These are phyloP conservation scores for Spinibarbus caldwelli DNA, from an alignment of 2,797 vertebrate species.

Conservation along the genomic window DNA sequence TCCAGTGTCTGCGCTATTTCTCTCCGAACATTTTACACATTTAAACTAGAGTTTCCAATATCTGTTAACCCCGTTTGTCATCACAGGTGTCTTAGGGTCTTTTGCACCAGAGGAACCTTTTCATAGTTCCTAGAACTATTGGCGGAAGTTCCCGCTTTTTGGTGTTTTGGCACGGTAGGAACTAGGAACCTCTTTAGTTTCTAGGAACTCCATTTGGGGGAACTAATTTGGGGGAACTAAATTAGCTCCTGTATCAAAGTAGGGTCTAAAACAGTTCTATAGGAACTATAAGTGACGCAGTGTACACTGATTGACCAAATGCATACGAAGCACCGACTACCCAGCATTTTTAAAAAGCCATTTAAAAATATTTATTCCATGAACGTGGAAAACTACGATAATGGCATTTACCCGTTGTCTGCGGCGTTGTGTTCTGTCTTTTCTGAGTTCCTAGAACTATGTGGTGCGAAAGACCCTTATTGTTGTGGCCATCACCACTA, in stretches of 20 bases:
- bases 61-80: not conserved
- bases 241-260: not conserved
- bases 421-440: no score
- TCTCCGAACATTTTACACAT: not conserved
- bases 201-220: not conserved
- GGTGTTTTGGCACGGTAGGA: not conserved
- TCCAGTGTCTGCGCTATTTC: not conserved
- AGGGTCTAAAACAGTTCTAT: not conserved
- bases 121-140: not conserved
- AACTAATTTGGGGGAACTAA: not conserved
- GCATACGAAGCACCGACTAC: not conserved
- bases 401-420: no score
- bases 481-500: no score
- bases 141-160: not conserved
- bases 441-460: no score
- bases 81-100: not conserved
- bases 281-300: not conserved
- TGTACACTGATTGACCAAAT: not conserved
- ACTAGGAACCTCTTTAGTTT: not conserved
- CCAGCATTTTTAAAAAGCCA: no score
- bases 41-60: not conserved
- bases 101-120: not conserved
- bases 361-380: no score
- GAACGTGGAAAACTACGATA: no score
- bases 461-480: no score